Evolutionary conservation across 2,113 vertebrate genomes (phyloP), one percentile per base, ranked within the genome.

Genomic region (Rynchops niger): DNA sequence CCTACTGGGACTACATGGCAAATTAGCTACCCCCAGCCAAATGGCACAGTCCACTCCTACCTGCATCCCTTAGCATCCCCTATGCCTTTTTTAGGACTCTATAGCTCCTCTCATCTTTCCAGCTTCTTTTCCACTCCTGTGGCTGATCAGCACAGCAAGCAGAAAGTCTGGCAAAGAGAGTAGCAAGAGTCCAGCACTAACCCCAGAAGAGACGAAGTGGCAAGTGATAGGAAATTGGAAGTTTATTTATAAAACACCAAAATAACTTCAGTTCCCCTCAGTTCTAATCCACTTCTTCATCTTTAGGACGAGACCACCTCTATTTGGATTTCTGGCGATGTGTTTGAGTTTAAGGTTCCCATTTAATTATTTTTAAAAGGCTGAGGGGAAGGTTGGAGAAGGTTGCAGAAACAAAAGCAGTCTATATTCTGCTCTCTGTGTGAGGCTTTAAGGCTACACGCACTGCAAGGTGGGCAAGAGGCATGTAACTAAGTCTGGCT

Each of bases 161-260:
- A 42, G 69, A 70, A 85, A 63, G 26, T 15, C 56, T 83, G 34
- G 32, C 11, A 53, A 47, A 86, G 69, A 40, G n/a, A 34, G 21
- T 12, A 73, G 47, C 36, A 42, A 42, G 42, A 82, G 42, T 30
- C 58, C 66, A 65, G 52, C 45, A 32, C 40, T 49, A 88, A 81
- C 32, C 34, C 22, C 53, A 19, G 1, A 19, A 78, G 50, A 86
- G 63, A 61, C 14, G 30, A 86, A 86, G 76, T 26, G 67, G n/a
- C 47, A 88, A 88, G 45, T 47, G 83, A 86, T 49, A 90, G 82
- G 93, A 90, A 95, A 86, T 78, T 20, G 53, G 53, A 95, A 81
- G 72, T 84, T 66, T 81, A 90, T 85, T 85, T 88, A 80, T 78
- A 86, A 81, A 91, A 55, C 45, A 73, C n/a, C 67, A 86, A 80